These are phyloP conservation scores for Helarctos malayanus DNA, from an alignment of 2,797 vertebrate genomes.

Conservation along the genomic window DNA sequence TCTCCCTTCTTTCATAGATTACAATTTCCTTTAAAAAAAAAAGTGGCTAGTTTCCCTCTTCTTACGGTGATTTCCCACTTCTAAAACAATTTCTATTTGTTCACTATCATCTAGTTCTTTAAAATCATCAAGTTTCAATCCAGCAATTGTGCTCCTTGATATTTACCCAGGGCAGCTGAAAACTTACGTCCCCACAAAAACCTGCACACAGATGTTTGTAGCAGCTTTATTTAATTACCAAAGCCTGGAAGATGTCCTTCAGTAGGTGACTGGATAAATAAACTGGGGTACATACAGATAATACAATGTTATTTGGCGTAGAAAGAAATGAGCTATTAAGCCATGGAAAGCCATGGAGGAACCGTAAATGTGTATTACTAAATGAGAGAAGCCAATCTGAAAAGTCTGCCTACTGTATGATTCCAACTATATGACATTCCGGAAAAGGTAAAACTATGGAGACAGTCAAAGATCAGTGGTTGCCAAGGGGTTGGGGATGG, in stretches of 20 bases:
- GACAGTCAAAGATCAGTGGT: not conserved
- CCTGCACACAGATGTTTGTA: not conserved
- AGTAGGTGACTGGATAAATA: not conserved
- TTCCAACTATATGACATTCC: not conserved
- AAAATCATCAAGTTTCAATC: not conserved
- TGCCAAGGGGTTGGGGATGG: not conserved
- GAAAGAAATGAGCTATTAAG: not conserved
- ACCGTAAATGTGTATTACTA: not conserved
- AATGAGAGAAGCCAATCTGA: not conserved
- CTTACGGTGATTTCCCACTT: constrained; percentile 36
- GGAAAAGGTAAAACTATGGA: not conserved
- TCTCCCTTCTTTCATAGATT: not conserved
- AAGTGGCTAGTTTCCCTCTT: not conserved
- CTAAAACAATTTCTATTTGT: constrained; percentile 27
- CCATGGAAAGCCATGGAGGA: not conserved
- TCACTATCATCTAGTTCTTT: constrained; percentile 31
- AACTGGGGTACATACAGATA: not conserved
- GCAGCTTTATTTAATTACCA: not conserved
- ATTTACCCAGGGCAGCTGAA: not conserved
- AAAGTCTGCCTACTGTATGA: not conserved
- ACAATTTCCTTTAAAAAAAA: not conserved
- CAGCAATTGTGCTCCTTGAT: not conserved
- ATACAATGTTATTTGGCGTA: not conserved
- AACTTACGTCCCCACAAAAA: not conserved
- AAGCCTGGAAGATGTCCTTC: not conserved